Evolutionary conservation across 2,888 invertebrate species (phyloP).

Genomic region (Leptarthrus brevirostris): DNA sequence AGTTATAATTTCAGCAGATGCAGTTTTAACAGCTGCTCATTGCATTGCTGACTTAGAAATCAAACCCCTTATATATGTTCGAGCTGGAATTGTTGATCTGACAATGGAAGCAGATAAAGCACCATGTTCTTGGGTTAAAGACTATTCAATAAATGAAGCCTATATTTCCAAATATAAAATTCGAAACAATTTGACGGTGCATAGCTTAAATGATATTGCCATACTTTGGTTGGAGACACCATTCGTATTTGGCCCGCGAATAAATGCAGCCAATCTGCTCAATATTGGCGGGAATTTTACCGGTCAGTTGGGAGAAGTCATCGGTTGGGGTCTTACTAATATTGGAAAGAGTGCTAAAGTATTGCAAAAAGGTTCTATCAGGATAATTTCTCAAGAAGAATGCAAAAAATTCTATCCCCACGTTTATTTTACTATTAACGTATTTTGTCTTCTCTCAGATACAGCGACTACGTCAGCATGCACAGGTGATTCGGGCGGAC

Average conservation of each 20-base stretch:
- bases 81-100: not conserved
- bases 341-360: not conserved
- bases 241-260: not conserved
- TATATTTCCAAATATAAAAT: not conserved
- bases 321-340: not conserved
- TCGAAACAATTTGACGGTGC: not conserved
- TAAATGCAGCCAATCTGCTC: not conserved
- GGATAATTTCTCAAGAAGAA: not conserved
- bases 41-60: not conserved
- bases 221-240: not conserved
- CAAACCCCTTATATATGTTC: not conserved
- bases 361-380: not conserved
- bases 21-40: slow-evolving; percentile 13
- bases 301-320: not conserved
- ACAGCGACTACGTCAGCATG: not conserved
- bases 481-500: slow-evolving; percentile 1
- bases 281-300: not conserved
- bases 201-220: not conserved
- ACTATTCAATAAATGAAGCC: not conserved
- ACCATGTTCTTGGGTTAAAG: not conserved
- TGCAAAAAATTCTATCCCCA: not conserved
- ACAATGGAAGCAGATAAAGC: not conserved
- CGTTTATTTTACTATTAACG: not conserved
- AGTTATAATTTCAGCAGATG: not conserved
- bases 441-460: not conserved